A percentile compares a stretch with the other conserved stretches of the same genome.
Conservation (phyloP, 2,888 invertebrate genomes). For the Smittia aterrima region DNA sequence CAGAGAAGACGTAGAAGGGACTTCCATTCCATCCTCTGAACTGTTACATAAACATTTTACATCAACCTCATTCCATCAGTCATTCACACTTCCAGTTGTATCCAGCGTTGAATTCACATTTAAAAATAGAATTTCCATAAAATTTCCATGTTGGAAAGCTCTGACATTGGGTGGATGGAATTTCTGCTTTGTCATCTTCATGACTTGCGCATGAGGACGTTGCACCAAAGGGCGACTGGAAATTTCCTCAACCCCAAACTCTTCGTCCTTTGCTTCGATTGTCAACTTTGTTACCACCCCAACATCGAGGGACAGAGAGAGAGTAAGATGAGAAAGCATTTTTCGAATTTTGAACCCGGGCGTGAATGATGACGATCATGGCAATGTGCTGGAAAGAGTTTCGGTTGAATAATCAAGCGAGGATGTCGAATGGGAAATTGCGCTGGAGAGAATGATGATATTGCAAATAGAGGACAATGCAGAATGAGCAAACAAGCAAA, state of each 20-base stretch:
- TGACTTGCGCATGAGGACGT: neutral
- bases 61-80: conserved; percentile 8
- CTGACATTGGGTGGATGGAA: neutral
- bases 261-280: neutral
- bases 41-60: conserved; percentile 11
- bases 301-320: neutral
- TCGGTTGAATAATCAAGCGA: neutral
- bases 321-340: conserved; percentile 5
- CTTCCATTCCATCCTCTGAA: neutral
- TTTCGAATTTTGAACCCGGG: conserved; percentile 42
- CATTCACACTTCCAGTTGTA: neutral
- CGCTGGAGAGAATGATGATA: neutral
- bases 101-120: neutral
- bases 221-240: neutral
- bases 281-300: neutral
- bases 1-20: neutral
- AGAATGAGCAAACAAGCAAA: neutral
- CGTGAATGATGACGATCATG: conserved; percentile 14
- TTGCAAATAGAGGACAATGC: neutral
- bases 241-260: neutral
- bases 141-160: neutral
- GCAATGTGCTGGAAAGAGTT: conserved; percentile 32
- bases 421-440: neutral
- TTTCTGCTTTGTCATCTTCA: neutral
- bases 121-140: neutral